phyloP scores from a whole-genome alignment of 2,797 vertebrate genomes.

The Phalloptychus januarius region DNA sequence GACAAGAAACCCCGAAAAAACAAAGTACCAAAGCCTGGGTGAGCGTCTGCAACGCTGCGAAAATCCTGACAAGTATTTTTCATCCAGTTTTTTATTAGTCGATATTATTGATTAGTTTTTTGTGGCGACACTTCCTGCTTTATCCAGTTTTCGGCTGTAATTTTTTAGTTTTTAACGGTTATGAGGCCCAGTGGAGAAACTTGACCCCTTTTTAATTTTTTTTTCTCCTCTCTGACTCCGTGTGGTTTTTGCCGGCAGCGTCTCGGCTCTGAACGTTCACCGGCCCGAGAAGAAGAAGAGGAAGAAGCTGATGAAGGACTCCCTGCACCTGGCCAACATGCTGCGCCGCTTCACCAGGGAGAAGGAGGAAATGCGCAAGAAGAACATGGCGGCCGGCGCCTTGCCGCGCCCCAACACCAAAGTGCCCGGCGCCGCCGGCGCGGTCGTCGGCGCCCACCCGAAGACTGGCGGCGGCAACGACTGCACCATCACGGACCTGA shows the following conservation, averaged over 20 bases:
- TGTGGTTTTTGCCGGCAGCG: slow-evolving; percentile 72
- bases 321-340: slow-evolving; percentile 93
- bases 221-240: no score
- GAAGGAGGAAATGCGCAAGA: slow-evolving; percentile 92
- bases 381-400: slow-evolving; percentile 56
- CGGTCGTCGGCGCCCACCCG: slow-evolving; percentile 67
- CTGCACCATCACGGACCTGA: slow-evolving; percentile 71
- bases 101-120: no score
- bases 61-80: no score
- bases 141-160: no score
- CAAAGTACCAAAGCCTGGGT: slow-evolving; percentile 92
- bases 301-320: slow-evolving; percentile 96
- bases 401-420: slow-evolving; percentile 61
- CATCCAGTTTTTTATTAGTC: no score
- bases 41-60: slow-evolving; percentile 45
- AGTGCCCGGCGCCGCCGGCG: slow-evolving; percentile 62
- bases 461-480: slow-evolving; percentile 66
- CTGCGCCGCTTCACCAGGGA: slow-evolving; percentile 93
- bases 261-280: slow-evolving; percentile 88
- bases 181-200: no score
- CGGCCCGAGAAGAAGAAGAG: slow-evolving; percentile 97
- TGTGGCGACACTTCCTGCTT: no score
- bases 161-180: no score
- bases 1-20: slow-evolving; percentile 94
- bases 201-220: not conserved